These are phyloP conservation scores for Acropternis orthonyx DNA, from an alignment of 2,797 vertebrate genomes.

Conservation along the genomic window DNA sequence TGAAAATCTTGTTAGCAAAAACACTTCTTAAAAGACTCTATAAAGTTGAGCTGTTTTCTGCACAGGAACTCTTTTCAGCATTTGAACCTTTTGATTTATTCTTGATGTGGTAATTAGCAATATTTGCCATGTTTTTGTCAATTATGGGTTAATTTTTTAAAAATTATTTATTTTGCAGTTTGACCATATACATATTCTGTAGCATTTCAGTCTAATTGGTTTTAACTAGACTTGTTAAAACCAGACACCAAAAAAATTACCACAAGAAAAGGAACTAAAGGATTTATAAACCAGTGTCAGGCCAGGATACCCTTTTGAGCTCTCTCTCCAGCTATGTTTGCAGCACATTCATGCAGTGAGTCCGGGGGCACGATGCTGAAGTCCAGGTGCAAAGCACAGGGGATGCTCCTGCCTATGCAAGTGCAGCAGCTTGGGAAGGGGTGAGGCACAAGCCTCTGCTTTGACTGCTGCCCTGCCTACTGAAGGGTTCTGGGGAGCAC, in stretches of 20 bases:
- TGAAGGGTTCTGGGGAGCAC: not conserved
- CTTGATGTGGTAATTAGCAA: not conserved
- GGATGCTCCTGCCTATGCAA: not conserved
- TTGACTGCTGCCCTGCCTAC: not conserved
- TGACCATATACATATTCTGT: not conserved
- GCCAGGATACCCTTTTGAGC: not conserved
- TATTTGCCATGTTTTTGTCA: not conserved
- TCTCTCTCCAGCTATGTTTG: not conserved
- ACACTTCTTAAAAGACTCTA: not conserved
- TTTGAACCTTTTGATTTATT: not conserved
- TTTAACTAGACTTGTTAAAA: not conserved
- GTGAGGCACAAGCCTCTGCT: not conserved
- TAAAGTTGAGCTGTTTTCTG: not conserved
- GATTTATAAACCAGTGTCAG: not conserved
- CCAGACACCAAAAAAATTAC: not conserved
- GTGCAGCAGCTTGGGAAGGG: rapidly evolving
- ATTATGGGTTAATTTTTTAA: not conserved
- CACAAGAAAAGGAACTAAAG: not conserved
- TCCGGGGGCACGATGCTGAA: not conserved
- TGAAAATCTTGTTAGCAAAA: not conserved
- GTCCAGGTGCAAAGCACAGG: not conserved
- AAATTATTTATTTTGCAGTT: not conserved
- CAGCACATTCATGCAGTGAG: too few relatives aligned
- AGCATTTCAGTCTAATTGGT: not conserved
- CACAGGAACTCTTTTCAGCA: not conserved